Evolutionary conservation across 2,888 invertebrate species (phyloP), one percentile per base, ranked within the genome.

Genomic region (Beris morrisii): DNA sequence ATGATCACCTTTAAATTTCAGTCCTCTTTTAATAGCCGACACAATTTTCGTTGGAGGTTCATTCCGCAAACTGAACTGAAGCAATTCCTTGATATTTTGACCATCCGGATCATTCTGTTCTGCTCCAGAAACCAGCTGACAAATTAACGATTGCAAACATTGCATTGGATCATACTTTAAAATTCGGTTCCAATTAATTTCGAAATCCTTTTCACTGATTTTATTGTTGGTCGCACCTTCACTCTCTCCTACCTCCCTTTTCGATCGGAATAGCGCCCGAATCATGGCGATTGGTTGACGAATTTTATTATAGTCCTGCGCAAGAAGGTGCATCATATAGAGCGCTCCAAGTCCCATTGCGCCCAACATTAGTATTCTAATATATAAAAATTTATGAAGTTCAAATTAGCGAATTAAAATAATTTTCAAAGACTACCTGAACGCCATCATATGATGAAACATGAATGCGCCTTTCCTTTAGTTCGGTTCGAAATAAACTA

Each of bases 271-370:
- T n/a, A 61, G 13, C 12, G 61, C 50, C 38, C 61, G 50, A 52
- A 61, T 46, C 38, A 7, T 50, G 22, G 22, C 22, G 7, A 64
- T 66, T 1, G 67, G 63, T 38, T 57, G 58, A 7, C 71, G 75
- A 65, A 83, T 82, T 72, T 79, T 80, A 69, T 78, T 81, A 74
- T 79, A 83, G 69, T 83, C 83, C 72, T 81, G 80, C 0, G 83
- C 83, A 46, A 83, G 73, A 50, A 81, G 71, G 74, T 83, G 83
- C 70, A 83, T 73, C 78, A 83, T 79, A 69, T 82, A 83, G 74
- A 83, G 73, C 3, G 83, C 83, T 7, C 78, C 81, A 5, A 83
- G 72, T 2, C 83, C 83, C 75, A 81, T 78, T 11, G 74, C 79
- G 28, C 78, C 78, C 44, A 83, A 68, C 2, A 83, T 38, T 28